Conservation (phyloP, 1,140 invertebrate species). For the Lysiphlebus fabarum region DNA sequence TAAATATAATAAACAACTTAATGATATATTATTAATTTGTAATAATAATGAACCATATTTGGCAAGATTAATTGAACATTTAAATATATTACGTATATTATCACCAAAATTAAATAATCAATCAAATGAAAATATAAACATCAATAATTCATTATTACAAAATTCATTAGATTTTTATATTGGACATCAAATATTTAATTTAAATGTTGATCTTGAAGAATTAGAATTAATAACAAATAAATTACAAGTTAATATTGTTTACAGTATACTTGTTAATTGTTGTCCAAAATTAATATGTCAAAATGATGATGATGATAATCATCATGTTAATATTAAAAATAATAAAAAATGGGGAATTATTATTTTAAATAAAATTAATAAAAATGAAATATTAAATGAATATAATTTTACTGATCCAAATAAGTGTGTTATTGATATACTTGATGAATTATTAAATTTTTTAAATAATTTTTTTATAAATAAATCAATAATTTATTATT, state of each 20-base stretch:
- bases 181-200: constrained; percentile 59
- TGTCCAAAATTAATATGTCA: constrained; percentile 53
- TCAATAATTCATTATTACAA: constrained; percentile 34
- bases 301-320: constrained; percentile 29
- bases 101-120: constrained; percentile 31
- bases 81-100: constrained; percentile 36
- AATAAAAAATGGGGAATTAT: constrained; percentile 36
- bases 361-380: constrained; percentile 36
- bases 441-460: constrained; percentile 34
- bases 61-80: constrained; percentile 33
- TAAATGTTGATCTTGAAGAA: constrained; percentile 54
- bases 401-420: constrained; percentile 34
- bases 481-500: constrained; percentile 24
- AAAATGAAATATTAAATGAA: constrained; percentile 22
- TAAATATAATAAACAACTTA: constrained; percentile 26
- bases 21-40: constrained; percentile 30
- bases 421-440: constrained; percentile 39
- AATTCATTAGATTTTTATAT: constrained; percentile 45
- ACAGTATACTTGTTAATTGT: constrained; percentile 58
- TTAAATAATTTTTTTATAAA: constrained; percentile 25
- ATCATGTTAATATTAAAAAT: constrained; percentile 24
- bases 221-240: constrained; percentile 57
- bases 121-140: constrained; percentile 24
- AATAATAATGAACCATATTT: constrained; percentile 36
- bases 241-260: constrained; percentile 60